Conservation (phyloP, 2,113 vertebrate genomes). For the Zosterops borbonicus region DNA sequence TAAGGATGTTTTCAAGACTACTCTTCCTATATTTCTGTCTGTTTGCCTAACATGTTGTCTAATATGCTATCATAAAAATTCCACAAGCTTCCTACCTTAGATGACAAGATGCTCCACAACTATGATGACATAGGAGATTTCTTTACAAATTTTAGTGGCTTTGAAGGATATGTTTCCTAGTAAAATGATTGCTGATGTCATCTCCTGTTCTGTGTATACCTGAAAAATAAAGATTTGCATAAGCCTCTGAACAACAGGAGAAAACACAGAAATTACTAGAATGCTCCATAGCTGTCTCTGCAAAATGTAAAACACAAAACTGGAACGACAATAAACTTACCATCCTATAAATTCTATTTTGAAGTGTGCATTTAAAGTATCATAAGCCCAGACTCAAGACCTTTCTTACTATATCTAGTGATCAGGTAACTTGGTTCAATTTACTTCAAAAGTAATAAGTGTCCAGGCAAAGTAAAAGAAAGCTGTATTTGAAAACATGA, state of each 20-base stretch:
- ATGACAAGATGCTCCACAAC: not conserved
- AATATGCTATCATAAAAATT: not conserved
- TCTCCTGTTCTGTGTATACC: not conserved
- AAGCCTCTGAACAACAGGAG: not conserved
- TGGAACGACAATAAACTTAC: not conserved
- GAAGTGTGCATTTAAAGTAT: not conserved
- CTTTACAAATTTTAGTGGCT: not conserved
- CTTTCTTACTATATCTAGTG: not conserved
- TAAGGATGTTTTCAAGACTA: not conserved
- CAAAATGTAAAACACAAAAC: not conserved
- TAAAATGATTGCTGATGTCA: not conserved
- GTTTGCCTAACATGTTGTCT: not conserved
- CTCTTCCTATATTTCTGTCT: not conserved
- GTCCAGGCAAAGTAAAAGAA: not conserved
- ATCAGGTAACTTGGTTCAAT: not conserved
- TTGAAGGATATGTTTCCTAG: not conserved
- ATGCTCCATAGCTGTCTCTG: not conserved
- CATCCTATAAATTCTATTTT: not conserved
- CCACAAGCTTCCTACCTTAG: not conserved
- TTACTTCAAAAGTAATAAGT: not conserved
- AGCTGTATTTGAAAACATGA: not conserved
- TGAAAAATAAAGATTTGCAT: not conserved
- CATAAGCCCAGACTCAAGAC: not conserved
- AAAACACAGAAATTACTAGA: not conserved
- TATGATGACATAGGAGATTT: not conserved